Conservation (phyloP, 2,113 vertebrate genomes). For the Maccullochella peelii region DNA sequence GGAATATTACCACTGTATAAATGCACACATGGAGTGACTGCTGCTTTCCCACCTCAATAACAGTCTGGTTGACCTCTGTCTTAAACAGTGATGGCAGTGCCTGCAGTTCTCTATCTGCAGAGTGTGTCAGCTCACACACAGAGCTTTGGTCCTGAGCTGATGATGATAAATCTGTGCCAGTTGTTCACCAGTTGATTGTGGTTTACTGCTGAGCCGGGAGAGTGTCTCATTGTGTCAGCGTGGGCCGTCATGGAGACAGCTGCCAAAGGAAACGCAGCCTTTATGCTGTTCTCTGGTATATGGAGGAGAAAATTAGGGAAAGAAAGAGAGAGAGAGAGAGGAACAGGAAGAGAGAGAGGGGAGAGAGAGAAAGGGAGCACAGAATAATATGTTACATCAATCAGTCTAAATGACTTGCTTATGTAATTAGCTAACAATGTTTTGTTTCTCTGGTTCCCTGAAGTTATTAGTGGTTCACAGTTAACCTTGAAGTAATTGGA, state of each 20-base stretch:
- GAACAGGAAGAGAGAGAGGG: background rate
- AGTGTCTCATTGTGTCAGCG: slow-evolving; percentile 74
- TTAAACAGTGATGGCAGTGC: slow-evolving; percentile 61
- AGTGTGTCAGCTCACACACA: slow-evolving; percentile 64
- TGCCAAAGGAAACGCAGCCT: slow-evolving; percentile 73
- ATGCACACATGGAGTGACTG: slow-evolving; percentile 32
- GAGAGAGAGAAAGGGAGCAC: slow-evolving; percentile 43
- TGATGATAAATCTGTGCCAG: slow-evolving; percentile 79
- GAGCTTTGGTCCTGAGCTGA: slow-evolving; percentile 66
- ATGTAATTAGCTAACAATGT: slow-evolving; percentile 84
- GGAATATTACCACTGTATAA: slow-evolving; percentile 37
- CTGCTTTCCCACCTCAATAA: slow-evolving; percentile 33
- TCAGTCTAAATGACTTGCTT: slow-evolving; percentile 83
- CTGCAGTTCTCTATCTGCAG: slow-evolving; percentile 57
- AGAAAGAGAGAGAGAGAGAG: slow-evolving; percentile 5
- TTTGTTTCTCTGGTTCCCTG: slow-evolving; percentile 81
- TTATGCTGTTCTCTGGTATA: slow-evolving; percentile 63
- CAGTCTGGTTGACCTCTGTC: slow-evolving; percentile 64
- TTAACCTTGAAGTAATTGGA: slow-evolving; percentile 84
- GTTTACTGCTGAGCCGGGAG: slow-evolving; percentile 71
- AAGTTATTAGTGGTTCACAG: slow-evolving; percentile 81
- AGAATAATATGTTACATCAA: slow-evolving; percentile 78
- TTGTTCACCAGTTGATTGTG: slow-evolving; percentile 80
- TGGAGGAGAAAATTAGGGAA: slow-evolving; percentile 67
- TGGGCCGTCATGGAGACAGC: slow-evolving; percentile 70